Percentiles rank a stretch among this genome's conserved stretches.
phyloP scores from a whole-genome alignment of 2,888 invertebrate species.

The Elaeidobius kamerunicus region DNA sequence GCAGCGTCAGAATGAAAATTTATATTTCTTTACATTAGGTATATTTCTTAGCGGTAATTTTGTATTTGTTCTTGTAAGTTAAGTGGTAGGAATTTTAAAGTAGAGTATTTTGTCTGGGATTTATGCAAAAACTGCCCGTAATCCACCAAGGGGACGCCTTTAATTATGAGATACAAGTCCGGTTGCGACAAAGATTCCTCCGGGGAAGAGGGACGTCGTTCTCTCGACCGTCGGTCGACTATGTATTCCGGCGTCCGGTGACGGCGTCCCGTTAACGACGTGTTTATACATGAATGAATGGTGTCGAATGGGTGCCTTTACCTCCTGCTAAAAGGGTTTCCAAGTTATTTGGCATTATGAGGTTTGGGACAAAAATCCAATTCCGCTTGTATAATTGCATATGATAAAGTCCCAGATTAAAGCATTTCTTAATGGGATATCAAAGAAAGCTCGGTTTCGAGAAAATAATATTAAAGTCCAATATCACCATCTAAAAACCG shows the following conservation, averaged over 20 bases:
- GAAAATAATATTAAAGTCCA: too few relatives aligned
- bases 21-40: neutral
- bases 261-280: conserved; percentile 29
- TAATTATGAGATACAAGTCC: conserved; percentile 65
- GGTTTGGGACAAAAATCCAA: too few relatives aligned
- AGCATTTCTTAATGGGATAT: too few relatives aligned
- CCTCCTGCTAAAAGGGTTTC: conserved; percentile 25
- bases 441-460: too few relatives aligned
- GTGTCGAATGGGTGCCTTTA: conserved; percentile 20
- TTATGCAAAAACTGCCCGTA: conserved; percentile 37
- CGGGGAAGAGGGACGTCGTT: conserved; percentile 33
- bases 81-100: too few relatives aligned
- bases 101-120: too few relatives aligned
- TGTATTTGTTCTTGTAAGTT: too few relatives aligned
- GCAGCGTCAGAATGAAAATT: too few relatives aligned
- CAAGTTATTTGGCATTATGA: conserved; percentile 19
- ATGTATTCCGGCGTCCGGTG: conserved; percentile 21
- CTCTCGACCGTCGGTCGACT: conserved; percentile 19
- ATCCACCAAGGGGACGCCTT: conserved; percentile 53
- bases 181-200: conserved; percentile 44
- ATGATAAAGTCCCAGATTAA: too few relatives aligned
- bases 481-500: too few relatives aligned
- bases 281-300: conserved; percentile 32
- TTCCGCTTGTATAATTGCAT: too few relatives aligned
- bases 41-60: too few relatives aligned